A percentile compares a stretch with the other conserved stretches of the same genome.
These are phyloP conservation scores for Peromyscus attwateri DNA, from an alignment of 2,797 vertebrate genomes.

Conservation along the genomic window DNA sequence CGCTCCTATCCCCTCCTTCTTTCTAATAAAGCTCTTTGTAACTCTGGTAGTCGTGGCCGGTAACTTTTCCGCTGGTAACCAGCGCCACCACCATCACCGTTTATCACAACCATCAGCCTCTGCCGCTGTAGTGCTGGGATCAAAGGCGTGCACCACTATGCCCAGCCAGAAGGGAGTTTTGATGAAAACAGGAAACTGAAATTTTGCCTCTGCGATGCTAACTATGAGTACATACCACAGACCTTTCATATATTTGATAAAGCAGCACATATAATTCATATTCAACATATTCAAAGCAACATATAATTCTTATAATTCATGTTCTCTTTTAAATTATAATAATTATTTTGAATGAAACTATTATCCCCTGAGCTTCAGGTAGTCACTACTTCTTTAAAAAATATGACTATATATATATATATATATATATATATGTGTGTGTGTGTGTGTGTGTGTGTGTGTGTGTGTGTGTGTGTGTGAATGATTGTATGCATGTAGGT, in stretches of 20 bases:
- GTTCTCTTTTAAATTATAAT: constrained; percentile 59
- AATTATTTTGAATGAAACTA: constrained; percentile 37
- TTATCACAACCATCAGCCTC: not conserved
- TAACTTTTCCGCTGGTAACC: too few relatives aligned
- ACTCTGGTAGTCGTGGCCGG: too few relatives aligned
- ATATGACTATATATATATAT: not conserved
- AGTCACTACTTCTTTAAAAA: not conserved
- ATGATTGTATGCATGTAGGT: not conserved
- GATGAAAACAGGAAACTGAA: constrained; percentile 40
- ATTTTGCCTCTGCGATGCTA: constrained; percentile 45
- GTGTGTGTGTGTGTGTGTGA: not conserved
- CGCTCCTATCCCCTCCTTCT: too few relatives aligned
- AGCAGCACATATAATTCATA: not conserved
- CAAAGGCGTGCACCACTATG: not conserved
- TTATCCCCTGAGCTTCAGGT: not conserved
- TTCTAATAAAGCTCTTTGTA: too few relatives aligned
- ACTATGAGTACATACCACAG: not conserved
- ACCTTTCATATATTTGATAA: not conserved
- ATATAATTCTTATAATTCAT: not conserved
- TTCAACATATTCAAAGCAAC: not conserved
- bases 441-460: too few relatives aligned
- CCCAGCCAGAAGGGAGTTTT: not conserved
- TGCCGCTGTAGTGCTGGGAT: not conserved
- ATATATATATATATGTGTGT: too few relatives aligned
- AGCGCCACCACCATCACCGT: too few relatives aligned